A percentile compares a stretch with the other conserved stretches of the same genome.
Conservation (phyloP, 2,113 vertebrate genomes). For the Diphyllodes magnificus region DNA sequence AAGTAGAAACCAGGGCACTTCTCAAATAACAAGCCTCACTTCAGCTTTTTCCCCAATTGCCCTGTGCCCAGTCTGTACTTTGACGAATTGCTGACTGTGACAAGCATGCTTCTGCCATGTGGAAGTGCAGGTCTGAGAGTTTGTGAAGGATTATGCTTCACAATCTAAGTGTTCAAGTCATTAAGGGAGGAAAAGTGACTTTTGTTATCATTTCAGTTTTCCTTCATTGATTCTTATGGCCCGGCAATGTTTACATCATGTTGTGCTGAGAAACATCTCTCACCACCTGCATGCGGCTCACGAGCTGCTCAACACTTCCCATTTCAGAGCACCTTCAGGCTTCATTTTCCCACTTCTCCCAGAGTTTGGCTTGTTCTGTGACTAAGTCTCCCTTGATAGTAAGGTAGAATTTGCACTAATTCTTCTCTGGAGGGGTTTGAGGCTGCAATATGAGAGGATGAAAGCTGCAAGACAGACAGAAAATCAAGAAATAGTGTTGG, state of each 20-base stretch:
- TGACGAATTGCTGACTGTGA: conserved; percentile 5
- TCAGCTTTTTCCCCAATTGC: neutral
- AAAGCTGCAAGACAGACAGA: neutral
- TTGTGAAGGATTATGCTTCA: neutral
- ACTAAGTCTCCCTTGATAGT: neutral
- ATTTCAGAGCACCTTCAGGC: conserved; percentile 41
- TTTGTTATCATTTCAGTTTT: neutral
- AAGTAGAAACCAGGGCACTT: neutral
- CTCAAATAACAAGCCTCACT: neutral
- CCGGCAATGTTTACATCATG: neutral
- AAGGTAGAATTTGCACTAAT: neutral
- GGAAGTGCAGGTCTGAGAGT: neutral
- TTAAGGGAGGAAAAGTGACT: neutral
- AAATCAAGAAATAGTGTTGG: neutral
- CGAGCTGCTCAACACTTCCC: neutral
- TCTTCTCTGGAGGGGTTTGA: neutral
- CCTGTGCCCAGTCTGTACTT: neutral
- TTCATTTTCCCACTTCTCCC: conserved; percentile 10
- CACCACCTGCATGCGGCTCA: neutral
- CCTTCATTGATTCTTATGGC: conserved; percentile 2
- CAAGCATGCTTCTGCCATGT: neutral
- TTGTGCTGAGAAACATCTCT: conserved; percentile 27
- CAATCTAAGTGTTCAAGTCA: neutral
- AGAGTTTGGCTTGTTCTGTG: neutral
- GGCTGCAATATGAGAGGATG: neutral